Percentiles rank a stretch among this genome's conserved stretches.
phyloP scores from a whole-genome alignment of 2,113 vertebrate genomes.

The Pteruthius melanotis region DNA sequence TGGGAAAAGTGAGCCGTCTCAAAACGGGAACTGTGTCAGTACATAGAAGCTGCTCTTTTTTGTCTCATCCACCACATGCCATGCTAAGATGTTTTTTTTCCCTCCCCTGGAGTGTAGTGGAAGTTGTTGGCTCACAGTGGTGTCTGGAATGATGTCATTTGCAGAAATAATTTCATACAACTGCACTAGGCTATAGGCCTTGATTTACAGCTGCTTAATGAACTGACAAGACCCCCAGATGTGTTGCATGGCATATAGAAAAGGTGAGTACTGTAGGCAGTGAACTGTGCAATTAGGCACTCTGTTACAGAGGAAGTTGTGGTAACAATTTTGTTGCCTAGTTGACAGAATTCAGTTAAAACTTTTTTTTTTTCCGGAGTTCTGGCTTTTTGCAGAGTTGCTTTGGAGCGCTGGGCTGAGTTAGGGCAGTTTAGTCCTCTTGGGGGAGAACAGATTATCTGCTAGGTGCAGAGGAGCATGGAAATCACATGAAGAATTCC shows the following conservation, averaged over 20 bases:
- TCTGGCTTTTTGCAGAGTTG: background rate
- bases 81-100: background rate
- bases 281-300: background rate
- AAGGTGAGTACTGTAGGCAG: background rate
- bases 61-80: background rate
- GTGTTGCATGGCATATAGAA: background rate
- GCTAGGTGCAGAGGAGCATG: background rate
- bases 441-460: background rate
- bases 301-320: background rate
- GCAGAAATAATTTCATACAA: background rate
- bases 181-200: background rate
- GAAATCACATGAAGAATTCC: background rate
- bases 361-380: background rate
- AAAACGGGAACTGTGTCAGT: background rate
- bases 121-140: background rate
- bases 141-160: background rate
- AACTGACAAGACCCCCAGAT: background rate
- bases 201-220: background rate
- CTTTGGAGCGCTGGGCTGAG: rapidly evolving
- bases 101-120: background rate
- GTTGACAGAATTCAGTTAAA: background rate
- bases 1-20: background rate
- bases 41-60: background rate
- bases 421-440: background rate
- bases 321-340: background rate